phyloP scores from a whole-genome alignment of 2,888 invertebrate species.

The Chymomyza amoena region DNA sequence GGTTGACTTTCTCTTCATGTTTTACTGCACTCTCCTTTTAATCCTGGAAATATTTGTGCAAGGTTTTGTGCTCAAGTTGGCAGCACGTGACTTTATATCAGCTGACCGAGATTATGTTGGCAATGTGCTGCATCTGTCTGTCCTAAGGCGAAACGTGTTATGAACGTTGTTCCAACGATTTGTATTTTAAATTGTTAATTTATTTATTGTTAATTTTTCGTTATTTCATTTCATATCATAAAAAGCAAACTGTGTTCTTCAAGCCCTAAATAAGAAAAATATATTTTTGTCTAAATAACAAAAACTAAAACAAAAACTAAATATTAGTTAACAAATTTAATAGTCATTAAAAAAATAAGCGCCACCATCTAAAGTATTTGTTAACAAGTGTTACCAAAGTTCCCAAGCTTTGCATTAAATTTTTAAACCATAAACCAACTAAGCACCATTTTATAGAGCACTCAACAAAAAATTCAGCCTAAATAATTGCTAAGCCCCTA shows the following conservation, averaged over 20 bases:
- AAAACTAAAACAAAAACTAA: background rate
- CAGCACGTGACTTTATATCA: conserved; percentile 36
- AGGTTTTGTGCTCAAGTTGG: conserved; percentile 28
- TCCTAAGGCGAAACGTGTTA: conserved; percentile 20
- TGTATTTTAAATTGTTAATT: background rate
- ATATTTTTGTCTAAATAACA: no score
- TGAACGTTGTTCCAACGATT: no score
- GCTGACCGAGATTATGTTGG: conserved; percentile 35
- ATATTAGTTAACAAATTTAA: background rate
- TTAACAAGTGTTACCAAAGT: background rate
- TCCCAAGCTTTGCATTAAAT: background rate
- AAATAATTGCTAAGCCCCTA: conserved; percentile 13
- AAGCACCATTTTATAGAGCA: conserved; percentile 22
- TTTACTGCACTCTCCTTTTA: background rate
- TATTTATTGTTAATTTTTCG: background rate
- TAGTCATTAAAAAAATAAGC: background rate
- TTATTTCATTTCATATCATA: background rate
- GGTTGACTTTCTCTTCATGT: background rate
- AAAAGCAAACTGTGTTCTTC: background rate
- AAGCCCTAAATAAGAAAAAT: background rate
- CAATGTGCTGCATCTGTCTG: background rate
- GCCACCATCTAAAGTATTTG: background rate
- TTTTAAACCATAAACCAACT: background rate
- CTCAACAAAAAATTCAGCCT: conserved; percentile 3
- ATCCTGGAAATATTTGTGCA: conserved; percentile 21